Percentiles rank a stretch among this genome's conserved stretches.
Evolutionary conservation across 2,113 vertebrate genomes (phyloP).

Genomic region (Ceyx cyanopectus): DNA sequence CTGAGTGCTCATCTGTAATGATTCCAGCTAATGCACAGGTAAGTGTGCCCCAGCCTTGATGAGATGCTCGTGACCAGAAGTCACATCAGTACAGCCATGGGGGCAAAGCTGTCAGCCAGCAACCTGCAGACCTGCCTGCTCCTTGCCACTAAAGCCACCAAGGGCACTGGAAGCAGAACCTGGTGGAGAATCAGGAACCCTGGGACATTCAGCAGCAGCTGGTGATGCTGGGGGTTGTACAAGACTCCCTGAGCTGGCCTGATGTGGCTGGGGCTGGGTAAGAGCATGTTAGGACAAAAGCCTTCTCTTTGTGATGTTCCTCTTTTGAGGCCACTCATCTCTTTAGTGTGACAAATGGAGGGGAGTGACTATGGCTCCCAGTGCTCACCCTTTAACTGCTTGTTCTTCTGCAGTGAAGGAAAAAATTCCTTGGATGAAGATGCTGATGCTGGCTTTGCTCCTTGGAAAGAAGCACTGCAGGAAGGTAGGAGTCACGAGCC

Average conservation of each 20-base stretch:
- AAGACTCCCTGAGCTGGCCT: neutral
- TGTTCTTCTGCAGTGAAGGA: neutral
- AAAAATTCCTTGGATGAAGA: neutral
- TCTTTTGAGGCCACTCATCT: neutral
- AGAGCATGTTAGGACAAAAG: neutral
- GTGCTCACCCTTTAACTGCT: neutral
- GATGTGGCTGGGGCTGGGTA: neutral
- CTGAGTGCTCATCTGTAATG: neutral
- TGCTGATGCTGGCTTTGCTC: conserved; percentile 5
- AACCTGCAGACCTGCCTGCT: neutral
- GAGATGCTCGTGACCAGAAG: neutral
- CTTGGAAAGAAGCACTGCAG: neutral
- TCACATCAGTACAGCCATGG: neutral
- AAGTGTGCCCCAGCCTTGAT: neutral
- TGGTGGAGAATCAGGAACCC: rapidly evolving
- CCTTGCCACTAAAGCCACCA: neutral
- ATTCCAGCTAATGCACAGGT: neutral
- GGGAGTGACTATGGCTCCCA: neutral
- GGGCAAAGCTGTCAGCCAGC: neutral
- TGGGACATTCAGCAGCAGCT: neutral
- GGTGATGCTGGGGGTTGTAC: rapidly evolving
- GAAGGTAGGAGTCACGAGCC: conserved; percentile 36
- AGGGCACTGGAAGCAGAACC: neutral
- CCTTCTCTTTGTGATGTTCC: neutral
- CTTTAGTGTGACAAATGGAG: neutral